Percentiles rank a stretch among this genome's conserved stretches.
Evolutionary conservation across 2,888 invertebrate genomes (phyloP).

Genomic region (Dione vanillae): DNA sequence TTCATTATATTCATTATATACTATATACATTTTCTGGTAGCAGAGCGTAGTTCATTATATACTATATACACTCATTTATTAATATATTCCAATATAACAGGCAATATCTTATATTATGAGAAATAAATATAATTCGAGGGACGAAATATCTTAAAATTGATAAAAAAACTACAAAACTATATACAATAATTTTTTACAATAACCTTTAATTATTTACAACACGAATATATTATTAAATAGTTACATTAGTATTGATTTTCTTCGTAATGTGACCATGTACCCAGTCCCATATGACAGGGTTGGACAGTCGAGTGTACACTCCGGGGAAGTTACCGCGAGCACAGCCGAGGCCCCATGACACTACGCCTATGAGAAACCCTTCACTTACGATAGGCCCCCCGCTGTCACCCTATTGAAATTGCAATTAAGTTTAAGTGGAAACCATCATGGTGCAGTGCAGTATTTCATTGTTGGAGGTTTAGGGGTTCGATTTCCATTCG

Average conservation of each 20-base stretch:
- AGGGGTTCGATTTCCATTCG: no score
- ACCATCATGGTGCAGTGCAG: no score
- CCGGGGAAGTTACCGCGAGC: slow-evolving; percentile 81
- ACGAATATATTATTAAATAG: not conserved
- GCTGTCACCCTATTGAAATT: slow-evolving; percentile 72
- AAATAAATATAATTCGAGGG: no score
- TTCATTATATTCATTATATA: no score
- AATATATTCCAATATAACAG: no score
- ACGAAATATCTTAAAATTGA: not conserved
- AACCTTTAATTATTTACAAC: not conserved
- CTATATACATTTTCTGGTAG: no score
- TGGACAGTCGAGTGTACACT: slow-evolving; percentile 74
- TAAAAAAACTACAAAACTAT: not conserved
- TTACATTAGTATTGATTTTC: slow-evolving; percentile 48
- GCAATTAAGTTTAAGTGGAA: no score
- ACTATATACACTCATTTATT: no score
- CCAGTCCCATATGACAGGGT: slow-evolving; percentile 73
- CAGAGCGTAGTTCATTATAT: no score
- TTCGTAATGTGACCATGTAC: slow-evolving; percentile 62
- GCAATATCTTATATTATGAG: no score
- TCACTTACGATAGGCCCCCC: slow-evolving; percentile 78
- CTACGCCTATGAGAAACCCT: slow-evolving; percentile 77
- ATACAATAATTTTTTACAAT: not conserved
- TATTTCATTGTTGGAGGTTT: no score
- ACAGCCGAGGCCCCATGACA: slow-evolving; percentile 80